A percentile compares a stretch with the other conserved stretches of the same genome.
phyloP scores from a whole-genome alignment of 2,113 vertebrate species.

The Bos javanicus region DNA sequence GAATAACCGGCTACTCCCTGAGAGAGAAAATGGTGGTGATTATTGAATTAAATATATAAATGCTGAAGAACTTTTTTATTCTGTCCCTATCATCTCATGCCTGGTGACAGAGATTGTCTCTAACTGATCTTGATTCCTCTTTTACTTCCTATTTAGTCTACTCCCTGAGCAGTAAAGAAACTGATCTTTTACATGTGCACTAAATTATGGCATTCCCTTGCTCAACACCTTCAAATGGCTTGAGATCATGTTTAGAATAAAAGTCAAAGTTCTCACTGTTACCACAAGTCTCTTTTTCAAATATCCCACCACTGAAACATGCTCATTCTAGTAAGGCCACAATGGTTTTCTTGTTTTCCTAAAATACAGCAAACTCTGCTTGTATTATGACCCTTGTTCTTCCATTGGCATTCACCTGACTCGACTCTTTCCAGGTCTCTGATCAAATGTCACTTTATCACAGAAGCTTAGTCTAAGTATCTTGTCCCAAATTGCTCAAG shows the following conservation, averaged over 20 bases:
- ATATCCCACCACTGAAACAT: neutral
- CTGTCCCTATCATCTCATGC: neutral
- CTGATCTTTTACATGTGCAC: neutral
- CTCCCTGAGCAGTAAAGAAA: neutral
- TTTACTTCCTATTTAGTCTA: neutral
- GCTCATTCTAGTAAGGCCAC: neutral
- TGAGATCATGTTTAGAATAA: neutral
- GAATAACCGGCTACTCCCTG: neutral
- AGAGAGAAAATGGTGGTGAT: neutral
- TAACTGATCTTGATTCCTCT: neutral
- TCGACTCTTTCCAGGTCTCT: neutral
- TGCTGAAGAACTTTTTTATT: neutral
- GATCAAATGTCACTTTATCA: neutral
- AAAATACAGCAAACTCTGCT: neutral
- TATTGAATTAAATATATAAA: neutral
- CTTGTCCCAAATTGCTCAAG: neutral
- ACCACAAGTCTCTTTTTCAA: neutral
- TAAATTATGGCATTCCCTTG: neutral
- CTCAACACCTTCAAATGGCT: neutral
- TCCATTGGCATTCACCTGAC: neutral
- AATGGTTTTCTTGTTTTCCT: neutral
- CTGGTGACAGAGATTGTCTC: neutral
- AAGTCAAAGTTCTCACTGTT: neutral
- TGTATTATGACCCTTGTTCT: neutral
- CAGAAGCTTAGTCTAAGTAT: neutral